These are phyloP conservation scores for Papilio aristodemus DNA, from an alignment of 1,140 invertebrate species.

Conservation along the genomic window DNA sequence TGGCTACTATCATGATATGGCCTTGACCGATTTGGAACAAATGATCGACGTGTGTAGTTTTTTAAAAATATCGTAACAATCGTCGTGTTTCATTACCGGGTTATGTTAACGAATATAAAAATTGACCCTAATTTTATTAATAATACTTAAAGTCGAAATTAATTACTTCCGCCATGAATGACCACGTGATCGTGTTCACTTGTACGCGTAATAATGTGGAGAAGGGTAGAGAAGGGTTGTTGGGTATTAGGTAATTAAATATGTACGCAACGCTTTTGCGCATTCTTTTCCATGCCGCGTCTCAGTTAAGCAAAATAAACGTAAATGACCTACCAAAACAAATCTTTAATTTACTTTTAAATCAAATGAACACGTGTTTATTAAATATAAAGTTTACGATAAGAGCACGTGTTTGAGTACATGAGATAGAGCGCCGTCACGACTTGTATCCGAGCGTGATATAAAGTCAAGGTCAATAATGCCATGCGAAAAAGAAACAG, in stretches of 20 bases:
- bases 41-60: not conserved
- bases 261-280: slow-evolving; percentile 8
- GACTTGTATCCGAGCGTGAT: not conserved
- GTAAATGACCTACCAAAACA: not conserved
- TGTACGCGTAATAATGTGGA: not conserved
- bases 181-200: too few species aligned
- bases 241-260: not conserved
- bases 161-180: not conserved
- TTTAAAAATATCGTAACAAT: not conserved
- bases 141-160: not conserved
- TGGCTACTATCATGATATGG: slow-evolving; percentile 20
- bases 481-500: slow-evolving; percentile 1
- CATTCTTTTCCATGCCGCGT: not conserved
- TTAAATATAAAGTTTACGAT: slow-evolving; percentile 5
- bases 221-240: not conserved
- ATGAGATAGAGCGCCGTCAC: not conserved
- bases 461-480: slow-evolving; percentile 21
- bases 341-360: slow-evolving; percentile 2
- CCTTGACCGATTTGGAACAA: slow-evolving; percentile 31
- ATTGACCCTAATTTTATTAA: too few species aligned
- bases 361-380: slow-evolving; percentile 12
- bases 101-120: not conserved
- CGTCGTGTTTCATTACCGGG: not conserved
- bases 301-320: not conserved
- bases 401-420: not conserved